Percentiles rank a stretch among this genome's conserved stretches.
These are phyloP conservation scores for Tangara arthus DNA, from an alignment of 2,797 vertebrate genomes.

Conservation along the genomic window DNA sequence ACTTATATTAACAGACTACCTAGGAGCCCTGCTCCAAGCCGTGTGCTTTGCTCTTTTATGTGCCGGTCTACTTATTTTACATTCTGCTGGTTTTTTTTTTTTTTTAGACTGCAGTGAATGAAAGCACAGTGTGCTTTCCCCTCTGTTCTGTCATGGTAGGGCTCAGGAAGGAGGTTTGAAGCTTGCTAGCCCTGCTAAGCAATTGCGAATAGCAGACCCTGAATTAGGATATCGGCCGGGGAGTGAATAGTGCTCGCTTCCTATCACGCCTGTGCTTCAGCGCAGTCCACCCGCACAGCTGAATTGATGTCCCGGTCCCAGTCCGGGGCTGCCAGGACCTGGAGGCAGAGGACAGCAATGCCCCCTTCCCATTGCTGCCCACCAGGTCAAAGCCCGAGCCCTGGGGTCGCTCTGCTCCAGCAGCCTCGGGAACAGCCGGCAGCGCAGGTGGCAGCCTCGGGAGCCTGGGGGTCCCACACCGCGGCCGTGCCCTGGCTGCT, in stretches of 20 bases:
- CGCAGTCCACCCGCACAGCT: not conserved
- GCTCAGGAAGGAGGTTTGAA: not conserved
- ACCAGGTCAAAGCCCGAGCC: accelerated
- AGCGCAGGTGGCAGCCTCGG: accelerated
- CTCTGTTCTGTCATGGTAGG: not conserved
- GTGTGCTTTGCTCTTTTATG: not conserved
- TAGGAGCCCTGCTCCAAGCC: not conserved
- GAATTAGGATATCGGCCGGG: not conserved
- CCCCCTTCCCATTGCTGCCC: accelerated
- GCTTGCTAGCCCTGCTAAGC: not conserved
- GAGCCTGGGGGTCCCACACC: accelerated
- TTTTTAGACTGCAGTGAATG: not conserved
- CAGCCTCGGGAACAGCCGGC: not conserved
- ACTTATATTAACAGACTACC: not conserved
- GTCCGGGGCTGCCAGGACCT: too few species aligned
- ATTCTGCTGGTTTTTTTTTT: not conserved
- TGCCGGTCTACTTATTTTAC: not conserved
- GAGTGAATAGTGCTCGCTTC: not conserved
- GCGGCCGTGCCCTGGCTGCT: not conserved
- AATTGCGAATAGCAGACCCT: not conserved
- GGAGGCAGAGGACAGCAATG: not conserved
- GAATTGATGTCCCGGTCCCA: not conserved
- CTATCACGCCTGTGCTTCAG: not conserved
- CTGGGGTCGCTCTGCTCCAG: not conserved
- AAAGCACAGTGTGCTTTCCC: not conserved